These are phyloP conservation scores for Nomada flava DNA, from an alignment of 2,888 invertebrate genomes.

Conservation along the genomic window DNA sequence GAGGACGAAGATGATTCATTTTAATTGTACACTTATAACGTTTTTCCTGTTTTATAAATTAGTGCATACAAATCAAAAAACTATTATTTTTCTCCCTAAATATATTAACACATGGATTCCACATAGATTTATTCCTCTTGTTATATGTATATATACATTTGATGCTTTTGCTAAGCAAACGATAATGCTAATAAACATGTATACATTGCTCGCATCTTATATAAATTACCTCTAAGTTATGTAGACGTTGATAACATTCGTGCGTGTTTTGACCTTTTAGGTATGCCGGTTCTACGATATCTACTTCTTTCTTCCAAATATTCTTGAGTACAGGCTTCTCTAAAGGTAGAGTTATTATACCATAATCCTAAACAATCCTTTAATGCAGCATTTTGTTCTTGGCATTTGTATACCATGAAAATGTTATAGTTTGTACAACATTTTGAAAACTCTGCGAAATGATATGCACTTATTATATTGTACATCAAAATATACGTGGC, in stretches of 20 bases:
- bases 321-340: slow-evolving; percentile 89
- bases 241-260: not conserved
- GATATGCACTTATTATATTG: not conserved
- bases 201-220: not conserved
- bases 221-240: not conserved
- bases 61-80: not conserved
- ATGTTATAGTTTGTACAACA: slow-evolving; percentile 88
- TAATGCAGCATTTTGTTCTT: slow-evolving; percentile 88
- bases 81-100: not conserved
- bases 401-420: slow-evolving; percentile 91
- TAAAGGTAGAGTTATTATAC: slow-evolving; percentile 92
- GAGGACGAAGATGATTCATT: slow-evolving; percentile 80
- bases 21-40: slow-evolving; percentile 51
- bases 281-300: slow-evolving; percentile 92
- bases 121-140: not conserved
- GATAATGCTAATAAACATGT: not conserved
- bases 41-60: slow-evolving; percentile 36
- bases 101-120: not conserved
- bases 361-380: slow-evolving; percentile 90
- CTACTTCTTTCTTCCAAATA: slow-evolving; percentile 93
- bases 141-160: not conserved
- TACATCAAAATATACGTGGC: not conserved
- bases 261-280: slow-evolving; percentile 68
- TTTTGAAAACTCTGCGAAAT: slow-evolving; percentile 85
- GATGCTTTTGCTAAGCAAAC: not conserved